These are phyloP conservation scores for Amiota minor DNA, from an alignment of 2,888 invertebrate genomes.

Conservation along the genomic window DNA sequence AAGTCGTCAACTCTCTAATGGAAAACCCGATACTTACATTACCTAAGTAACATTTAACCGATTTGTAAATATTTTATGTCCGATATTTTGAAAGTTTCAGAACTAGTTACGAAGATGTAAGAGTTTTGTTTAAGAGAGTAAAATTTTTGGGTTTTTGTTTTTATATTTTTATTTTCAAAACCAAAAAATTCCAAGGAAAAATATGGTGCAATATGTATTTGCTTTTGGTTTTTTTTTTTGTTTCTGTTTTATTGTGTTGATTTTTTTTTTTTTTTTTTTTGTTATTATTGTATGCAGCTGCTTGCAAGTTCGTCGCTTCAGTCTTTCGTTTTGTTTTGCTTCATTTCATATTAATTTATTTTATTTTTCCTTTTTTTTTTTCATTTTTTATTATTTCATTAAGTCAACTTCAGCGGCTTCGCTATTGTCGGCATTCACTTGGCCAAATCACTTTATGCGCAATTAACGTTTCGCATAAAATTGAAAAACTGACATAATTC, in stretches of 20 bases:
- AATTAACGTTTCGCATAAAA: conserved; percentile 64
- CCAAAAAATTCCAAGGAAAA: too few species aligned
- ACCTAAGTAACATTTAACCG: too few species aligned
- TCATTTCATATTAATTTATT: background rate
- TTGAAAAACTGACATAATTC: conserved; percentile 70
- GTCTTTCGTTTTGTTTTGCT: conserved; percentile 41
- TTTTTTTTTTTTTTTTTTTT: background rate
- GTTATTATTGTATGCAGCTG: background rate
- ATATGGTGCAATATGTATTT: too few species aligned
- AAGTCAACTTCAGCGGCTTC: conserved; percentile 43
- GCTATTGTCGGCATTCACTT: conserved; percentile 35
- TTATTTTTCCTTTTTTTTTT: conserved; percentile 40
- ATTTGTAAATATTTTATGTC: too few species aligned
- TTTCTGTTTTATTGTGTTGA: conserved; percentile 30
- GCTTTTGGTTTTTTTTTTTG: background rate
- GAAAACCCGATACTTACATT: too few species aligned
- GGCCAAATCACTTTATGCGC: conserved; percentile 50
- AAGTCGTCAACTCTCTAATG: too few species aligned
- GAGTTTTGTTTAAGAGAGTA: too few species aligned
- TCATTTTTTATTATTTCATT: conserved; percentile 5
- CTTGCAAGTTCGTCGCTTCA: conserved; percentile 12
- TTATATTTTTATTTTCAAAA: too few species aligned
- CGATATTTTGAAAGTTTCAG: too few species aligned
- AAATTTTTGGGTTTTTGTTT: too few species aligned
- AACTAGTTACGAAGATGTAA: too few species aligned